These are phyloP conservation scores for Caenorhabditis tropicalis DNA, from an alignment of 1,140 invertebrate species.

Conservation along the genomic window DNA sequence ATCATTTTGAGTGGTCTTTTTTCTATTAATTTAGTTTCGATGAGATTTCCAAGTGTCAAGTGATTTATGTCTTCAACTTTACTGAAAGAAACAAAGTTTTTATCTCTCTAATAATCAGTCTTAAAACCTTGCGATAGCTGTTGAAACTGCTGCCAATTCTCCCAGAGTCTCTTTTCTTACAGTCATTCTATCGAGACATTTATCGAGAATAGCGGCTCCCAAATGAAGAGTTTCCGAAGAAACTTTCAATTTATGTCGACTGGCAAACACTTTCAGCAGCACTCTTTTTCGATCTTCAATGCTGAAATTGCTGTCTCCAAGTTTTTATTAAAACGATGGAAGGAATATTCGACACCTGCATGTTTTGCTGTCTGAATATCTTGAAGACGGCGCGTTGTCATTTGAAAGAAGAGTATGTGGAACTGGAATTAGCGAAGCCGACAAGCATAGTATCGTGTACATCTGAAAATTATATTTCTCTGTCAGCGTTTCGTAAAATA, in stretches of 20 bases:
- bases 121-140: neutral
- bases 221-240: neutral
- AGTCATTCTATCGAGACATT: neutral
- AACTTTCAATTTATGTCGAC: neutral
- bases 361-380: neutral
- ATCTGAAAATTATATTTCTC: neutral
- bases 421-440: neutral
- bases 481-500: neutral
- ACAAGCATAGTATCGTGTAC: neutral
- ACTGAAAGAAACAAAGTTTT: neutral
- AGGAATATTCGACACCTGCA: neutral
- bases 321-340: neutral
- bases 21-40: neutral
- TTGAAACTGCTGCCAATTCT: neutral
- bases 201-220: neutral
- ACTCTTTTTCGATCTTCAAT: neutral
- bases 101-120: neutral
- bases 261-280: neutral
- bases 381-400: neutral
- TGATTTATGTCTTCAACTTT: neutral
- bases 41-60: neutral
- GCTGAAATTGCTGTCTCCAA: constrained; percentile 23
- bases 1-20: neutral
- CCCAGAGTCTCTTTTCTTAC: neutral
- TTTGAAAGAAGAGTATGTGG: neutral